Evolutionary conservation across 1,140 invertebrate genomes (phyloP), one percentile per base, ranked within the genome.

Genomic region (Lepidurus arcticus): DNA sequence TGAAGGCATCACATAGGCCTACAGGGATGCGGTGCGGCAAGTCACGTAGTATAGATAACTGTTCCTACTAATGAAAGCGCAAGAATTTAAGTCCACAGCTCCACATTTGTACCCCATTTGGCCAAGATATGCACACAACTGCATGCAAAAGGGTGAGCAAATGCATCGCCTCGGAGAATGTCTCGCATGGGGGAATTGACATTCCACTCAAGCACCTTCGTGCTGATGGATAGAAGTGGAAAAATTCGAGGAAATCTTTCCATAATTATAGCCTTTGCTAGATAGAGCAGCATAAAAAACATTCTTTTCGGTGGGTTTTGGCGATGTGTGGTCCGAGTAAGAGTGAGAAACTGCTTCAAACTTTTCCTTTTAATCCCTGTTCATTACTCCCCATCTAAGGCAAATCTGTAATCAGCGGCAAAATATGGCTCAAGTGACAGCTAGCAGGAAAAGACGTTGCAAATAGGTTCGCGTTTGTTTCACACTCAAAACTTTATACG

Each of bases 21-120:
- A 65, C 53, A 65, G 53, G 53, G 53, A 65, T 65, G 53, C 53
- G 53, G 16, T 65, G 53, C 53, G 53, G 16, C 53, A 65, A 13
- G 53, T n/a, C 21, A 65, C 53, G 8, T 65, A 65, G 21, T 65
- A n/a, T 65, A 65, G 21, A 65, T 65, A 65, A 65, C 21, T 65
- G 53, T 16, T 65, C 53, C 21, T n/a, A 65, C 16, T 65, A 65
- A 65, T 21, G 21, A 21, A 7, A 7, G 21, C 53, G 0, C 45
- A 65, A 65, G 53, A 7, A 34, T 65, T 16, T 13, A 13, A 21
- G 1, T 16, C 53, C 16, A 65, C 21, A 65, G 5, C 53, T 65
- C 16, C 53, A 21, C 53, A 13, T 11, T 9, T n/a, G 8, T 3
- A 65, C 13, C 53, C 21, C 53, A 16, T 21, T 16, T 65, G 21